Evolutionary conservation across 2,888 invertebrate species (phyloP).

Genomic region (Drosophila setosimentum): DNA sequence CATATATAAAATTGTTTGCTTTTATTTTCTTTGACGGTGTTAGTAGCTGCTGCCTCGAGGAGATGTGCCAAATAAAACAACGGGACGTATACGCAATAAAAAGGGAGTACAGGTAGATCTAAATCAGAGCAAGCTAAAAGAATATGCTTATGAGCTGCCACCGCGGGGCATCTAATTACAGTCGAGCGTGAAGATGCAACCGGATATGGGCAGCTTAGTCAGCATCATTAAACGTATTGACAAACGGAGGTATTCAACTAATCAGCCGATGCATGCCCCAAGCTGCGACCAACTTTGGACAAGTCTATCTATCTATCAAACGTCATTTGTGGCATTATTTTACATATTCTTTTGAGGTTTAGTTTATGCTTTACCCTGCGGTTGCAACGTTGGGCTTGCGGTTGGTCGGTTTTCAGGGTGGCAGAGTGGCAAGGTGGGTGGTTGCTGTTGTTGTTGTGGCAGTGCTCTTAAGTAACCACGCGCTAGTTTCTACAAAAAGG

Average conservation of each 20-base stretch:
- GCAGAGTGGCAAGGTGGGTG: conserved; percentile 14
- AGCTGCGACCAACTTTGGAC: conserved; percentile 1
- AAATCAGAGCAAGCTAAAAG: conserved; percentile 27
- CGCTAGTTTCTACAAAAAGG: conserved; percentile 22
- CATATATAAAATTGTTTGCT: conserved; percentile 29
- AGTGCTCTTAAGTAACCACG: conserved; percentile 28
- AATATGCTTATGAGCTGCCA: conserved; percentile 37
- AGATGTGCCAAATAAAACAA: conserved; percentile 49
- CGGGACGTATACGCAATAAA: conserved; percentile 65
- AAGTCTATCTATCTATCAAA: conserved; percentile 54
- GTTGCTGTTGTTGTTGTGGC: conserved; percentile 9
- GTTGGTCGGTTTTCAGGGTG: conserved; percentile 12
- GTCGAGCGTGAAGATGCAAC: conserved; percentile 5
- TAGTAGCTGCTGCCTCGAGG: conserved; percentile 27
- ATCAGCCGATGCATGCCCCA: conserved; percentile 26
- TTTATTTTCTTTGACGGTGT: conserved; percentile 1
- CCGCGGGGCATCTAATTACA: conserved; percentile 50
- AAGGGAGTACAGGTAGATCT: conserved; percentile 35
- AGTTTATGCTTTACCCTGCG: conserved; percentile 44
- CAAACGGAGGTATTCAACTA: conserved; percentile 37
- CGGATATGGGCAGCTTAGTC: conserved; percentile 28
- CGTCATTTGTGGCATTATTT: conserved; percentile 64
- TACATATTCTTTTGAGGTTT: conserved; percentile 39
- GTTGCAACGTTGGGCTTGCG: conserved; percentile 40
- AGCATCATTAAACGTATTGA: conserved; percentile 58